Conservation (phyloP, 2,888 invertebrate species). For the Cyrtodaria siliqua region DNA sequence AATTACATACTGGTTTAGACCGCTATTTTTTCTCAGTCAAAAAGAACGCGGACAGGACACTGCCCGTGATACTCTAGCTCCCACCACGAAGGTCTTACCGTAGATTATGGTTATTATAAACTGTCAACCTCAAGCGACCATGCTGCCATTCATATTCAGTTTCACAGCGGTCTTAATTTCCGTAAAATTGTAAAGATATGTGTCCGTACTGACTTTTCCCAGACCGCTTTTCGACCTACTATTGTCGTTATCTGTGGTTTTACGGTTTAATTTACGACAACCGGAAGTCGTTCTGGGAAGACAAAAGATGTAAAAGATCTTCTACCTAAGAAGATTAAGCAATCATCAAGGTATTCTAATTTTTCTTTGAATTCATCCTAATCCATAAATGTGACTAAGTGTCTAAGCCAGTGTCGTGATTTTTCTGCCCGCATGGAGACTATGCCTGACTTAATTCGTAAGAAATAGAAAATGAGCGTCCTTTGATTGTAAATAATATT, state of each 20-base stretch:
- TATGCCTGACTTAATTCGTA: background rate
- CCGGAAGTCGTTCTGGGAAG: slow-evolving; percentile 45
- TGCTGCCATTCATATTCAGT: slow-evolving; percentile 36
- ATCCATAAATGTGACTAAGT: slow-evolving; percentile 62
- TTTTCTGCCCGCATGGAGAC: background rate
- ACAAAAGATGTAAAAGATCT: slow-evolving; percentile 55
- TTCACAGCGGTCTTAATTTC: slow-evolving; percentile 61
- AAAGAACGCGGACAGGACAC: no score
- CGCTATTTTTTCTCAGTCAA: no score
- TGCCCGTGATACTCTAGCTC: no score
- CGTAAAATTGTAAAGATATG: slow-evolving; percentile 60
- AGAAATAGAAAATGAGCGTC: background rate
- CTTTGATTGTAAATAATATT: background rate
- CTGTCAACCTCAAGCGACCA: slow-evolving; percentile 10
- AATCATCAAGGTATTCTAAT: slow-evolving; percentile 29
- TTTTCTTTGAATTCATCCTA: slow-evolving; percentile 48
- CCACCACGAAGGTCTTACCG: no score
- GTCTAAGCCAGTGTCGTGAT: slow-evolving; percentile 45
- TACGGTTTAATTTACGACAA: slow-evolving; percentile 57
- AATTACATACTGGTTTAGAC: no score
- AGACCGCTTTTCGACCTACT: slow-evolving; percentile 43
- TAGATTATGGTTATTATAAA: no score
- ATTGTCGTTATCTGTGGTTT: slow-evolving; percentile 60
- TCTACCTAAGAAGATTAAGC: slow-evolving; percentile 58
- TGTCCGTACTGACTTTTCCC: slow-evolving; percentile 39